These are phyloP conservation scores for Corydoras maculifer DNA, from an alignment of 2,113 vertebrate genomes.

Conservation along the genomic window DNA sequence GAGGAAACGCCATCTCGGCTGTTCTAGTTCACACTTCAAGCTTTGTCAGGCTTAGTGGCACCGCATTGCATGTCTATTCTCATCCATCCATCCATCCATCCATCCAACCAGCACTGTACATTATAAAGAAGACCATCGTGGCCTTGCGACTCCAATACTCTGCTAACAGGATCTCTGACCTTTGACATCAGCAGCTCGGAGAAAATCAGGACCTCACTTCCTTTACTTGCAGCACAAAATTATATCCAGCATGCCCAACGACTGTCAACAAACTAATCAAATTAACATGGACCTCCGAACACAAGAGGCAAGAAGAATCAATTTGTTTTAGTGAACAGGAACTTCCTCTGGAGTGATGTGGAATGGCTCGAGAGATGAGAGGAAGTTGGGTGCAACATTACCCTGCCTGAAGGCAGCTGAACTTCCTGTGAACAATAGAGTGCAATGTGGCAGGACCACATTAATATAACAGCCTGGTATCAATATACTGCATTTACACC, in stretches of 20 bases:
- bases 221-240: conserved; percentile 25
- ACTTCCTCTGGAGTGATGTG: conserved; percentile 47
- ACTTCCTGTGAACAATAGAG: conserved; percentile 39
- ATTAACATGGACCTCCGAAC: conserved; percentile 36
- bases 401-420: conserved; percentile 41
- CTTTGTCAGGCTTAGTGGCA: neutral
- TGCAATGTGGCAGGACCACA: conserved; percentile 20
- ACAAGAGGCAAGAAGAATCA: conserved; percentile 49
- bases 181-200: conserved; percentile 24
- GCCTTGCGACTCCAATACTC: neutral
- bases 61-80: no score
- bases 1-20: conserved; percentile 23
- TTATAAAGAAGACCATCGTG: neutral
- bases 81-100: no score
- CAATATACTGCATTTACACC: conserved; percentile 12
- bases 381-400: conserved; percentile 40
- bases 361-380: conserved; percentile 36
- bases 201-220: conserved; percentile 28
- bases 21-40: neutral
- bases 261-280: conserved; percentile 45
- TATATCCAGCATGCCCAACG: conserved; percentile 32
- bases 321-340: conserved; percentile 47
- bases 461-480: conserved; percentile 3
- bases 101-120: neutral
- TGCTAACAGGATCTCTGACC: neutral